These are phyloP conservation scores for Dynastes maya DNA, from an alignment of 2,888 invertebrate genomes.

Conservation along the genomic window DNA sequence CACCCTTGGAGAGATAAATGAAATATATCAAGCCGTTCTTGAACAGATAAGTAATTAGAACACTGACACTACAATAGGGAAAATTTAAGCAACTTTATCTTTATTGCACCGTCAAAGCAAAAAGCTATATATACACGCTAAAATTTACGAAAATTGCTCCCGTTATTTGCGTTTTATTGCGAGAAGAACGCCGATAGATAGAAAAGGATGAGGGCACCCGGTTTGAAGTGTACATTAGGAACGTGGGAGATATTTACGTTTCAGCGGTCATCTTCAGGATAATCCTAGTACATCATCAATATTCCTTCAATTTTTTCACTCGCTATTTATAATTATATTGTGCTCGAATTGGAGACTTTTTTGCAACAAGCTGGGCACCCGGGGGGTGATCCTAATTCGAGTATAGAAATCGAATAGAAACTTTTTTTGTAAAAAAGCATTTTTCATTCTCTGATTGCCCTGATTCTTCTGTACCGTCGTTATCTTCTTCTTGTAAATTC, in stretches of 20 bases:
- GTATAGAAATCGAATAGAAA: no score
- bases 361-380: no score
- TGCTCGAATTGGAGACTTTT: no score
- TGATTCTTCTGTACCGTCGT: no score
- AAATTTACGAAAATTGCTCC: constrained; percentile 39
- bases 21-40: constrained; percentile 48
- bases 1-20: constrained; percentile 23
- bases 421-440: no score
- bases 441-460: no score
- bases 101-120: constrained; percentile 39
- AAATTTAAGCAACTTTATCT: constrained; percentile 50
- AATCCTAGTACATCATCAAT: no score
- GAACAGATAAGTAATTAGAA: constrained; percentile 51
- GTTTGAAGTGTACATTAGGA: not conserved
- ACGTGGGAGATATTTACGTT: not conserved
- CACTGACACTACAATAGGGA: constrained; percentile 44
- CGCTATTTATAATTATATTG: no score
- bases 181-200: not conserved
- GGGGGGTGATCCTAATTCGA: no score
- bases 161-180: constrained; percentile 37
- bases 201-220: not conserved
- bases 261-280: not conserved
- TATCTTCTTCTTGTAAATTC: no score
- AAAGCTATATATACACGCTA: constrained; percentile 33
- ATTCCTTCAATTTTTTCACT: no score